Evolutionary conservation across 2,888 invertebrate species (phyloP).

Genomic region (Thumatha senex): DNA sequence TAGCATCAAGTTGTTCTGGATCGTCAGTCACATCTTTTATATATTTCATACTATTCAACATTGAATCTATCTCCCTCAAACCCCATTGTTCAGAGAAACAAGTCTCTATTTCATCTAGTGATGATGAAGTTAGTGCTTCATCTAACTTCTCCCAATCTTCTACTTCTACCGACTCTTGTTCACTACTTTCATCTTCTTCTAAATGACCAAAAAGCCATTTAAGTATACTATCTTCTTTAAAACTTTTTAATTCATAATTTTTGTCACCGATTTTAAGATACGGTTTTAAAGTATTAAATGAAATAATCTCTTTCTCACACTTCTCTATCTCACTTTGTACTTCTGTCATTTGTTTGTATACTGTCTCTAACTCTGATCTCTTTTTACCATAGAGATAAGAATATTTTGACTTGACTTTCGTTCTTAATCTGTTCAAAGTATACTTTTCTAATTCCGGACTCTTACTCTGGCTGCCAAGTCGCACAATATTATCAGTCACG

Average conservation of each 20-base stretch:
- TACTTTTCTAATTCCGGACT: slow-evolving; percentile 80
- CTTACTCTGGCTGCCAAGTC: slow-evolving; percentile 88
- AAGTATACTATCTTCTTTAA: slow-evolving; percentile 60
- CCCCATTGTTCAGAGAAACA: slow-evolving; percentile 71
- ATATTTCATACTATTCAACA: slow-evolving; percentile 62
- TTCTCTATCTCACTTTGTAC: slow-evolving; percentile 68
- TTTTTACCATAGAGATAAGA: slow-evolving; percentile 61
- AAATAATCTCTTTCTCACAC: slow-evolving; percentile 63
- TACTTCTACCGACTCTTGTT: slow-evolving; percentile 40
- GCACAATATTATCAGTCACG: slow-evolving; percentile 84
- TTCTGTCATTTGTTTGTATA: slow-evolving; percentile 62
- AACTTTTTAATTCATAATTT: slow-evolving; percentile 45
- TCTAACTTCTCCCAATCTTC: slow-evolving; percentile 31
- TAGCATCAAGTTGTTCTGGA: slow-evolving; percentile 46
- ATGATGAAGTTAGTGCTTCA: slow-evolving; percentile 13
- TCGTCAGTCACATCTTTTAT: slow-evolving; percentile 58
- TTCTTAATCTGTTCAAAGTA: slow-evolving; percentile 70
- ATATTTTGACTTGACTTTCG: slow-evolving; percentile 63
- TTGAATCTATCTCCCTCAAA: slow-evolving; percentile 61
- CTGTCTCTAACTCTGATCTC: slow-evolving; percentile 55
- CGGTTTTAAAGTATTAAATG: slow-evolving; percentile 55
- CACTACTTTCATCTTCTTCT: slow-evolving; percentile 44
- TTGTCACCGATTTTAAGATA: slow-evolving; percentile 50
- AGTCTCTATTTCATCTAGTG: slow-evolving; percentile 47
- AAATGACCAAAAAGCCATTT: slow-evolving; percentile 64